A percentile compares a stretch with the other conserved stretches of the same genome.
Conservation (phyloP, 2,888 invertebrate genomes). For the Parapristionchus giblindavisi region DNA sequence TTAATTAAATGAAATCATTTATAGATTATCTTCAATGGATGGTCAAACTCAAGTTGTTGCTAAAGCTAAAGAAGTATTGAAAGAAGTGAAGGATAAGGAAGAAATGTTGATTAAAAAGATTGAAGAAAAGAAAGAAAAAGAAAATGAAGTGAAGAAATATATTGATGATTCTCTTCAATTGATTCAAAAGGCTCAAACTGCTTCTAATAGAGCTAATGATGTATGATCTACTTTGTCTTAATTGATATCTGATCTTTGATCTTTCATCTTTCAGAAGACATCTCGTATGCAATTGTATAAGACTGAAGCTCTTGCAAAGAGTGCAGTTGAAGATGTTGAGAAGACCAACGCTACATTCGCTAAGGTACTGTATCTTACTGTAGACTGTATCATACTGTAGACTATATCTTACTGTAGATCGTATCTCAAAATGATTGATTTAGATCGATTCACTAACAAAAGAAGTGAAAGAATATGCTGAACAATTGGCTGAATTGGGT, state of each 20-base stretch:
- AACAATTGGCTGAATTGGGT: constrained; percentile 38
- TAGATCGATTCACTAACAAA: constrained; percentile 35
- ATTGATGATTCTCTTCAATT: constrained; percentile 38
- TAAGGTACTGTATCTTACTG: constrained; percentile 10
- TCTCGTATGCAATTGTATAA: constrained; percentile 16
- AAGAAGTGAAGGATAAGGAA: constrained; percentile 36
- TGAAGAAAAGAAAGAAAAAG: constrained; percentile 32
- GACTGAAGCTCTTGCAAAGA: constrained; percentile 31
- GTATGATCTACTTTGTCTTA: constrained; percentile 7
- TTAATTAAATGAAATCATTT: neutral
- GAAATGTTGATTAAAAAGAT: constrained; percentile 25
- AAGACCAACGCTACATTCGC: constrained; percentile 42
- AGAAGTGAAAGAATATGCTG: constrained; percentile 23
- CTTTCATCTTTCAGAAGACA: constrained; percentile 12
- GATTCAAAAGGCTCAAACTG: constrained; percentile 18
- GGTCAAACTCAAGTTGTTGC: neutral
- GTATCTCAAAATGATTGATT: neutral
- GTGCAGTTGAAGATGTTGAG: constrained; percentile 38
- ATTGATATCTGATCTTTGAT: neutral
- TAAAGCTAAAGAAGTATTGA: constrained; percentile 22
- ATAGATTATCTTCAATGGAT: neutral
- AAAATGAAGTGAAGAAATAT: constrained; percentile 43
- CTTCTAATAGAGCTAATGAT: constrained; percentile 33
- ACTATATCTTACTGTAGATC: neutral
- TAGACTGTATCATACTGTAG: neutral